These are phyloP conservation scores for Xestia sexstrigata DNA, from an alignment of 2,888 invertebrate species.

Conservation along the genomic window DNA sequence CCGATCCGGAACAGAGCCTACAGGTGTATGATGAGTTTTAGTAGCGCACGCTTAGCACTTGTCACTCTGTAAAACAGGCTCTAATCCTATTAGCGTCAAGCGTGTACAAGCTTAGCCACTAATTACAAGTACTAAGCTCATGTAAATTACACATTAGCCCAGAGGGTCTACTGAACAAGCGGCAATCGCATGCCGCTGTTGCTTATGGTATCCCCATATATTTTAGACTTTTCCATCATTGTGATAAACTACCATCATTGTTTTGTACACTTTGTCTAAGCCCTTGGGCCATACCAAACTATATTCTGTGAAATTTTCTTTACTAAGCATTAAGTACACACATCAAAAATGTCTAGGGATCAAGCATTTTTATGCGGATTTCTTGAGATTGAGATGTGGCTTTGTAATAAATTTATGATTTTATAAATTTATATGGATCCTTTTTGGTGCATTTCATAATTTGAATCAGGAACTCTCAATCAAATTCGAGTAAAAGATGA, in stretches of 20 bases:
- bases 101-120: not conserved
- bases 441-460: too few species aligned
- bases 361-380: too few species aligned
- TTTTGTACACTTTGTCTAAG: not conserved
- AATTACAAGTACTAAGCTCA: not conserved
- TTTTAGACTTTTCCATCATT: not conserved
- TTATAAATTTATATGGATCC: too few species aligned
- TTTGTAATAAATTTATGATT: too few species aligned
- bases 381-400: too few species aligned
- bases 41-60: not conserved
- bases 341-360: too few species aligned
- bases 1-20: too few species aligned
- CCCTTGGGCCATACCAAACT: not conserved
- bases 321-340: not conserved
- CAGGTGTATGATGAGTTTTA: not conserved
- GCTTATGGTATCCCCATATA: not conserved
- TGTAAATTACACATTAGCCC: constrained; percentile 4
- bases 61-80: not conserved
- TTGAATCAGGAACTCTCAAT: too few species aligned
- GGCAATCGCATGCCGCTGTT: not conserved
- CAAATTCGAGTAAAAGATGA: too few species aligned
- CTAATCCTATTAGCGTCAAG: not conserved
- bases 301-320: not conserved
- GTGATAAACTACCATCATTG: not conserved
- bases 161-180: not conserved